Conservation (phyloP, 2,888 invertebrate genomes). For the Eurois occulta region DNA sequence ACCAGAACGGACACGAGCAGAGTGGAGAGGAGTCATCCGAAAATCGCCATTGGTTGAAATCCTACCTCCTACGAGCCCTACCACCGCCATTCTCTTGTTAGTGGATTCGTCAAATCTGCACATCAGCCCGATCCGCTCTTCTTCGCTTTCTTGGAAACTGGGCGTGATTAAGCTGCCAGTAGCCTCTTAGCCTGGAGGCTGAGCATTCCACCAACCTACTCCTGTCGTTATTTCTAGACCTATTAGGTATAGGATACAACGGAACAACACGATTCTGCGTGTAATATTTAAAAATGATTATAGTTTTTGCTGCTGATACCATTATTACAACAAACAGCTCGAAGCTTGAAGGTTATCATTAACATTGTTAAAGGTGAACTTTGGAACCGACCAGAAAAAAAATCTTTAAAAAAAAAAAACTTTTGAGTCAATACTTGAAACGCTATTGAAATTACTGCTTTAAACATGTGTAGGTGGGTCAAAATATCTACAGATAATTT, state of each 20-base stretch:
- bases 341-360: slow-evolving; percentile 16
- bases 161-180: background rate
- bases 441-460: background rate
- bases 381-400: slow-evolving; percentile 11
- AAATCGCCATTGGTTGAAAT: background rate
- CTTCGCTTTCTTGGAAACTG: too few species aligned
- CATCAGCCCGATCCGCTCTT: background rate
- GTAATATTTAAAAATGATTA: background rate
- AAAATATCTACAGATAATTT: background rate
- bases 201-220: background rate
- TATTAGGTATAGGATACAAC: background rate
- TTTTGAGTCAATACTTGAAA: background rate
- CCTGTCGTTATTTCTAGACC: background rate
- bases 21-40: background rate
- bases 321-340: slow-evolving; percentile 12
- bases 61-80: too few species aligned
- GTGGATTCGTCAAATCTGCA: background rate
- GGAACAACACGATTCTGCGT: background rate
- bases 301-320: slow-evolving; percentile 9
- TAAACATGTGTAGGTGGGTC: background rate
- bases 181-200: background rate
- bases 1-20: too few species aligned
- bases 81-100: too few species aligned
- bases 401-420: too few species aligned
- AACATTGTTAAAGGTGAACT: slow-evolving; percentile 2